Percentiles rank a stretch among this genome's conserved stretches.
These are phyloP conservation scores for Procavia capensis DNA, from an alignment of 2,113 vertebrate genomes.

Conservation along the genomic window DNA sequence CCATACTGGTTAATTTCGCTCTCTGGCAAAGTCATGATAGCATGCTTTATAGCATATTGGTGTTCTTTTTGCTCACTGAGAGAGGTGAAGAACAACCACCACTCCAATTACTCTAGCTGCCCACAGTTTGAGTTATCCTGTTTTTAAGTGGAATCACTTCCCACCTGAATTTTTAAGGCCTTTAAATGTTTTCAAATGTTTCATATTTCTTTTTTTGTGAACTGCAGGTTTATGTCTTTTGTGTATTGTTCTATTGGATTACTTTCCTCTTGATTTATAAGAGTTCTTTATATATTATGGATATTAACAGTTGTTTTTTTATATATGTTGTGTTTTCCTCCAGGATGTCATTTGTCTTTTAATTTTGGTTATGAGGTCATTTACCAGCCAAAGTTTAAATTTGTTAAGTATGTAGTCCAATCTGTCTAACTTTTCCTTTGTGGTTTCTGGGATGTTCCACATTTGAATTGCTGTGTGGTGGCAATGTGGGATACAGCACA, in stretches of 20 bases:
- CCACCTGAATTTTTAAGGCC: slow-evolving; percentile 21
- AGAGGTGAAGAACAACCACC: not conserved
- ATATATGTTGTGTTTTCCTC: not conserved
- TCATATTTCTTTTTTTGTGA: not conserved
- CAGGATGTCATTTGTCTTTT: slow-evolving; percentile 13
- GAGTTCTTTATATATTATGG: not conserved
- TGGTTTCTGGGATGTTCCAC: slow-evolving; percentile 1
- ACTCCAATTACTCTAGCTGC: not conserved
- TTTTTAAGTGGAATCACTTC: not conserved
- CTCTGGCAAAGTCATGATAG: not conserved
- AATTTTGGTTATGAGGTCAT: slow-evolving; percentile 40
- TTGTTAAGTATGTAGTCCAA: not conserved
- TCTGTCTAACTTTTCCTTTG: slow-evolving; percentile 27
- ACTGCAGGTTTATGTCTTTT: slow-evolving; percentile 13
- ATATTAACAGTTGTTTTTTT: slow-evolving; percentile 44
- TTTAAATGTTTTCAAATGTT: slow-evolving; percentile 22
- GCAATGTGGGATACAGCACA: not conserved
- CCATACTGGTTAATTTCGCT: not conserved
- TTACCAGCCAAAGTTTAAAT: slow-evolving; percentile 7
- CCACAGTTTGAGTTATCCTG: not conserved
- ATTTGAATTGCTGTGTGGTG: slow-evolving; percentile 22
- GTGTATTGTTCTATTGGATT: slow-evolving; percentile 11
- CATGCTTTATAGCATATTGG: not conserved
- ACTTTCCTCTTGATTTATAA: slow-evolving; percentile 24
- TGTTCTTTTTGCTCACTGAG: not conserved